Base-by-base conservation (phyloP, 2,888 invertebrate genomes). In the Coleophora deauratella region DNA sequence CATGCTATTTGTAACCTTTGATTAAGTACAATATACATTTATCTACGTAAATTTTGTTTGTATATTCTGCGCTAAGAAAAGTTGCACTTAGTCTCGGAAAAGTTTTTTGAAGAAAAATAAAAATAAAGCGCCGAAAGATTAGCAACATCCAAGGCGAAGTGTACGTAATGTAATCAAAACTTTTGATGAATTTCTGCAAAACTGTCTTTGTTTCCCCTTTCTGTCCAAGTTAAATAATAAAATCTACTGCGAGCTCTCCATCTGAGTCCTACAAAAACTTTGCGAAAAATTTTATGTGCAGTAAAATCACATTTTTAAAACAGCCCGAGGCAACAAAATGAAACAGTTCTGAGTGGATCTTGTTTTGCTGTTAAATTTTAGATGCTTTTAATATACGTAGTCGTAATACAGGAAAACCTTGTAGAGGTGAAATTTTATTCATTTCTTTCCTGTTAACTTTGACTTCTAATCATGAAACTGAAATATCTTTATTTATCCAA, bases 91-190 rank as follows among this genome's bases (percentile, higher is more conserved):
- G n/a, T n/a, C n/a, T n/a, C n/a, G n/a, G 47, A 54, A 6, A 21
- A 59, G 46, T 62, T 59, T 43, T 21, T 3, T 21, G 21, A 42
- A 52, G 54, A 60, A 60, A 59, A 52, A 59, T 62, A 59, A 65
- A 54, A 59, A 57, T 57, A 63, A 55, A 54, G 55, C 53, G 59
- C 50, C 59, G 56, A 71, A 72, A 75, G 68, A 77, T 77, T 77
- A 74, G 72, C 66, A 74, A 72, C 66, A 65, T 67, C 62, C 63
- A 54, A 62, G 57, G 54, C 59, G 57, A 58, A 67, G 62, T 67
- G 61, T 72, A 74, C 72, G 74, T 75, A 77, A 79, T 78, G 74
- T 72, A 80, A 82, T 82, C 79, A 78, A 80, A 84, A 84, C 64
- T 82, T 84, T 81, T 81, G 77, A 82, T 81, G 79, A 81, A 82